Evolutionary conservation across 2,888 invertebrate species (phyloP), one percentile per base, ranked within the genome.

Genomic region (Pseudococcus longispinus): DNA sequence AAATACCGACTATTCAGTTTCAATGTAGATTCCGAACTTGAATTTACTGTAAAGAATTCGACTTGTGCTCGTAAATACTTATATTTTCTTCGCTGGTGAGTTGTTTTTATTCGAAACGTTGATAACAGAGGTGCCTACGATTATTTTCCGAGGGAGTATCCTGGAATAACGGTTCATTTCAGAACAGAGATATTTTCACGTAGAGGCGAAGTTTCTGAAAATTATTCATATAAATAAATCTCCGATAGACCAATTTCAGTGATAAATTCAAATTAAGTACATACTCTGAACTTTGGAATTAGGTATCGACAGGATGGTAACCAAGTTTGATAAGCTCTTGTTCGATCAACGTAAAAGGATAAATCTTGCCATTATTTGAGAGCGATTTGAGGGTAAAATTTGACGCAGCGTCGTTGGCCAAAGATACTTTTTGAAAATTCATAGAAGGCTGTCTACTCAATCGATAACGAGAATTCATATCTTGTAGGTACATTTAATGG

Each of bases 11-110:
- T n/a, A n/a, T n/a, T n/a, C n/a, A n/a, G 91, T 90, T 91, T 91
- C 1, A 92, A 90, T 15, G 74, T 51, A 20, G 44, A 42, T 37
- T 65, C 46, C 23, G 77, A 77, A 42, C 46, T 26, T 18, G 85
- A 85, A 77, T 85, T 74, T 26, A 84, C 84, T 84, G 18, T 4
- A 83, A 83, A 83, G 26, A 65, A 20, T 20, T 37, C 37, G 37
- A 37, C 37, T 4, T 37, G 9, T 0, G 9, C 37, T 4, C 37
- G 13, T 46, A 46, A 46, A 46, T 37, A 46, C 11, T 37, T n/a
- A n/a, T 18, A 26, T 32, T 74, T n/a, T 37, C 74, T 74, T n/a
- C 74, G 18, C 9, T n/a, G 26, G 32, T 37, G 8, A 32, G 37
- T 26, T 65, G 65, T 26, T 26, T 65, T 37, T 74, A 74, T 74